These are phyloP conservation scores for Aricia agestis DNA, from an alignment of 1,140 invertebrate species.

Conservation along the genomic window DNA sequence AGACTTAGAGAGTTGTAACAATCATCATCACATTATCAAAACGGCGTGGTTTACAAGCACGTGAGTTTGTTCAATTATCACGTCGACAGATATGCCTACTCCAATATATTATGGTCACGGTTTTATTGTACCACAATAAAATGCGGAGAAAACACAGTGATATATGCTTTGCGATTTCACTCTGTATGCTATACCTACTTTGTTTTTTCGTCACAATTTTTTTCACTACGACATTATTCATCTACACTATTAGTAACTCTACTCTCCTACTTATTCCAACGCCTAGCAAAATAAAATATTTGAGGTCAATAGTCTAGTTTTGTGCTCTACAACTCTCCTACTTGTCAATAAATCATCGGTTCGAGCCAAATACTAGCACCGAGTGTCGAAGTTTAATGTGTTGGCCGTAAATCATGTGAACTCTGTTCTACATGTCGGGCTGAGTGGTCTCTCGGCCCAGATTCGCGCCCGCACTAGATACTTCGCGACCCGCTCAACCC, in stretches of 20 bases:
- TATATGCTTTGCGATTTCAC: not conserved
- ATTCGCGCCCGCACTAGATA: not conserved
- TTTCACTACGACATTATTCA: no score
- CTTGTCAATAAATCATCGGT: not conserved
- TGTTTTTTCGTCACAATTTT: no score
- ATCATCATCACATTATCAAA: not conserved
- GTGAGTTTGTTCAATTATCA: not conserved
- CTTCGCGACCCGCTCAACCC: not conserved
- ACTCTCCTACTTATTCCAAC: no score
- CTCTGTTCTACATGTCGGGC: not conserved
- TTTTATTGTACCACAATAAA: not conserved
- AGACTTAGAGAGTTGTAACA: not conserved
- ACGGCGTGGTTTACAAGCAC: not conserved
- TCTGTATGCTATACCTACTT: no score
- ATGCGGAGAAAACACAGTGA: not conserved
- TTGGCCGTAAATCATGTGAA: not conserved
- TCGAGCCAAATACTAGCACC: not conserved
- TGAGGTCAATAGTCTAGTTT: not conserved
- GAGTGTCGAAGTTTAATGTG: not conserved
- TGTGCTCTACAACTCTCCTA: not conserved
- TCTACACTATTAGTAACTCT: no score
- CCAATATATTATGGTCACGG: not conserved
- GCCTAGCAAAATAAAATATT: not conserved
- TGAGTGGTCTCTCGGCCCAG: conserved; percentile 15
- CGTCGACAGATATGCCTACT: not conserved